phyloP scores from a whole-genome alignment of 2,888 invertebrate genomes.

The Oscheius sp. region DNA sequence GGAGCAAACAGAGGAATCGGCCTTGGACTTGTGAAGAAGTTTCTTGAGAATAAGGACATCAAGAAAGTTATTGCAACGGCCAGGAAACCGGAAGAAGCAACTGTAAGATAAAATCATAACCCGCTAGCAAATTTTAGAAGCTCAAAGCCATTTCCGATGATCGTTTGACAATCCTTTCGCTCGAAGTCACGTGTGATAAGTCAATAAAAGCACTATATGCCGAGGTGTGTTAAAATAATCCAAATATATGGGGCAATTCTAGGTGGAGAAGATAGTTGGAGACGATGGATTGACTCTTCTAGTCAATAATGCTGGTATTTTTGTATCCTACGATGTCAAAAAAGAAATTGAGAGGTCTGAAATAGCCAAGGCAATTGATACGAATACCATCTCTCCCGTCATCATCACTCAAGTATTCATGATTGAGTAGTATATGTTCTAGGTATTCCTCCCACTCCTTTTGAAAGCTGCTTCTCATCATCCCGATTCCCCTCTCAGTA shows the following conservation, averaged over 20 bases:
- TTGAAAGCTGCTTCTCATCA: constrained; percentile 33
- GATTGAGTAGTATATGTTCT: neutral
- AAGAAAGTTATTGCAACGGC: constrained; percentile 17
- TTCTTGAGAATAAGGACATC: constrained; percentile 23
- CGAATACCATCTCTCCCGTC: constrained; percentile 76
- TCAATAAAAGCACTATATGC: constrained; percentile 21
- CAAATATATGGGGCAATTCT: neutral
- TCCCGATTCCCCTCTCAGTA: constrained; percentile 32
- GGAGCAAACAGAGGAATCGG: constrained; percentile 32
- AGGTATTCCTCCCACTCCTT: constrained; percentile 43
- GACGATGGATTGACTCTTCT: constrained; percentile 20
- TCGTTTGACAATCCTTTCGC: constrained; percentile 9
- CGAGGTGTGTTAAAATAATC: neutral
- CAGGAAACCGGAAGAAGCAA: constrained; percentile 19
- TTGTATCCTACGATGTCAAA: neutral
- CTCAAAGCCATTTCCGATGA: neutral
- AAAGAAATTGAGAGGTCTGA: constrained; percentile 14
- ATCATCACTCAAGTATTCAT: constrained; percentile 45
- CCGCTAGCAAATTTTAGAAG: too few relatives aligned
- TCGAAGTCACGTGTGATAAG: constrained; percentile 15
- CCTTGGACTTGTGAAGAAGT: constrained; percentile 14
- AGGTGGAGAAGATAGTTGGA: constrained; percentile 29
- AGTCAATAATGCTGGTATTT: constrained; percentile 30
- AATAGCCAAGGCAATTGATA: constrained; percentile 64
- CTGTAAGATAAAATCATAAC: too few relatives aligned